Evolutionary conservation across 1,140 invertebrate genomes (phyloP), one percentile per base, ranked within the genome.

Genomic region (Ladona fulva): DNA sequence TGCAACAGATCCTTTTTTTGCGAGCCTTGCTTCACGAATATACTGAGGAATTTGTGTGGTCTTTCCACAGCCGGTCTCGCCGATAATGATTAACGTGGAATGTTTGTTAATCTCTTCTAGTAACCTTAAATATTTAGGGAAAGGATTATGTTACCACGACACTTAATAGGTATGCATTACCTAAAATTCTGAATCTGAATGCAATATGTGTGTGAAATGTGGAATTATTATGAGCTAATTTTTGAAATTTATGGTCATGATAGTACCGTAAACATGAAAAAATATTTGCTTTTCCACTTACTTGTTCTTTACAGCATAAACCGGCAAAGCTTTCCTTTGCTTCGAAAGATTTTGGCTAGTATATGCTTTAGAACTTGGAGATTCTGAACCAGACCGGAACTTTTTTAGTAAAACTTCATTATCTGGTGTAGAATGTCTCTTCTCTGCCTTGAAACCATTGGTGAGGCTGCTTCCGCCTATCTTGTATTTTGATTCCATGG

Each of bases 21-120:
- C 84, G 29, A 91, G 81, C 25, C 88, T 87, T 11, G 86, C 84
- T 77, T 92, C 89, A 75, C 89, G 86, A 10, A 95, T 86, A 80
- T 91, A 89, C 84, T 95, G 94, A 1, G 95, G 95, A 76, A 97
- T 93, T 84, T 97, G 95, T 1, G 95, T 97, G 0, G 94, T 96
- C 86, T 97, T 97, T 0, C 94, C 95, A 84, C 93, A 92, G 6
- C 94, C 95, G 0, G 95, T 97, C 85, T 97, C 95, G 10, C 94
- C 95, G 81, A 97, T 92, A 19, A 97, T 86, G 73, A 97, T 90
- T 0, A 93, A 81, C 1, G 91, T 93, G 14, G 52, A 22, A 3
- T 5, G n/a, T 19, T 66, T 66, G n/a, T 66, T 66, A 6, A 66
- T 66, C n/a, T 66, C 52, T 19, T 66, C 52, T 3, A 66, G n/a